A percentile compares a stretch with the other conserved stretches of the same genome.
Evolutionary conservation across 2,113 vertebrate species (phyloP).

Genomic region (Lepidothrix coronata): DNA sequence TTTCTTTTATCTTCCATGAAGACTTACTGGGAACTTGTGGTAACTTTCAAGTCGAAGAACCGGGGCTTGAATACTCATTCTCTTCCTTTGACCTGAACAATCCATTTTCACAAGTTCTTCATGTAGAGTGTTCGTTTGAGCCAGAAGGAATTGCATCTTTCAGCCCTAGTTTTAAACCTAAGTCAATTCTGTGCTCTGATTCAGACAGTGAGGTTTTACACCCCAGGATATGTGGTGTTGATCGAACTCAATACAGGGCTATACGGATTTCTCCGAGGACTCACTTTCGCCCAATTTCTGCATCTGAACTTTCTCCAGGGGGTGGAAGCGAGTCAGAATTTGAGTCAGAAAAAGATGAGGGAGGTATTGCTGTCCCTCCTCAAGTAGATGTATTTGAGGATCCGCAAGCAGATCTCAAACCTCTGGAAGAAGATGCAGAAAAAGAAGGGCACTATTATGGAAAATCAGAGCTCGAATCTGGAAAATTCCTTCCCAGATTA

Average conservation of each 20-base stretch:
- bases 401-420: conserved; percentile 95
- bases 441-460: conserved; percentile 96
- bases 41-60: conserved; percentile 89
- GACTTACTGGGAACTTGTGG: conserved; percentile 94
- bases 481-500: conserved; percentile 93
- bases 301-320: conserved; percentile 94
- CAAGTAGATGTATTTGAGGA: conserved; percentile 90
- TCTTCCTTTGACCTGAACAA: conserved; percentile 95
- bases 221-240: conserved; percentile 89
- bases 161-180: conserved; percentile 95
- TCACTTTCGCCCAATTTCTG: conserved; percentile 97
- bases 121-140: conserved; percentile 97
- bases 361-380: conserved; percentile 76
- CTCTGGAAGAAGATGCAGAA: conserved; percentile 97
- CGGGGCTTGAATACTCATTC: conserved; percentile 91
- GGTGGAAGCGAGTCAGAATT: conserved; percentile 94
- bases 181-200: conserved; percentile 95
- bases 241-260: conserved; percentile 94
- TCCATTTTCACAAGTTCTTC: conserved; percentile 97
- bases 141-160: conserved; percentile 93
- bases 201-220: conserved; percentile 89
- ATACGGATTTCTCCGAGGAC: conserved; percentile 98
- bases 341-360: conserved; percentile 96
- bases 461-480: conserved; percentile 97
- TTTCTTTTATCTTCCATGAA: conserved; percentile 99